Conservation (phyloP, 1,140 invertebrate genomes). For the Bradysia coprophila region DNA sequence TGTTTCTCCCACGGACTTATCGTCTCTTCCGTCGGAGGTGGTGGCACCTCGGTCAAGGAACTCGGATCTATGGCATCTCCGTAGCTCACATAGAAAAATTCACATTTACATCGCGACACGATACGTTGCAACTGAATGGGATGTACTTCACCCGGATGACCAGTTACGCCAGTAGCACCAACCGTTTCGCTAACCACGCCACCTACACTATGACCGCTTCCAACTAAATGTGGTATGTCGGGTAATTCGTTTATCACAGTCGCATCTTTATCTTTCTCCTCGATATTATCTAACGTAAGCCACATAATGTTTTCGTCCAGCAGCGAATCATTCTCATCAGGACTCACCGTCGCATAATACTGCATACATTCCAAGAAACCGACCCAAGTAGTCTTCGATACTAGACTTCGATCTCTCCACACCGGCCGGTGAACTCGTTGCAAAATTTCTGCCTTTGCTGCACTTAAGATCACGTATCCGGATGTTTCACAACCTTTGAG, state of each 20-base stretch:
- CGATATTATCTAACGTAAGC: conserved; percentile 82
- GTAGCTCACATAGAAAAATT: conserved; percentile 94
- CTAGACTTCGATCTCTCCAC: conserved; percentile 73
- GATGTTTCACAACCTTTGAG: conserved; percentile 89
- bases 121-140: conserved; percentile 74
- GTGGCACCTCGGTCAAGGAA: conserved; percentile 39
- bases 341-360: conserved; percentile 93
- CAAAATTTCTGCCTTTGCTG: conserved; percentile 84
- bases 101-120: conserved; percentile 90
- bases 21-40: conserved; percentile 45
- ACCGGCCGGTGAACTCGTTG: conserved; percentile 82
- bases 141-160: conserved; percentile 19
- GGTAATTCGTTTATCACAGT: conserved; percentile 56
- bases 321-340: conserved; percentile 54
- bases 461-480: conserved; percentile 91
- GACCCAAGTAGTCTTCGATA: conserved; percentile 89
- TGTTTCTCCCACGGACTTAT: conserved; percentile 49
- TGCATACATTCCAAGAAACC: conserved; percentile 94
- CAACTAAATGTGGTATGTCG: conserved; percentile 77
- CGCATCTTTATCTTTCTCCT: conserved; percentile 74
- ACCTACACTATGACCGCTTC: conserved; percentile 89
- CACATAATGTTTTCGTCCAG: conserved; percentile 82
- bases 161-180: conserved; percentile 47
- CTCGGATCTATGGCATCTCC: conserved; percentile 63
- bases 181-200: conserved; percentile 87